These are phyloP conservation scores for Dipodomys merriami DNA, from an alignment of 2,113 vertebrate species.

Conservation along the genomic window DNA sequence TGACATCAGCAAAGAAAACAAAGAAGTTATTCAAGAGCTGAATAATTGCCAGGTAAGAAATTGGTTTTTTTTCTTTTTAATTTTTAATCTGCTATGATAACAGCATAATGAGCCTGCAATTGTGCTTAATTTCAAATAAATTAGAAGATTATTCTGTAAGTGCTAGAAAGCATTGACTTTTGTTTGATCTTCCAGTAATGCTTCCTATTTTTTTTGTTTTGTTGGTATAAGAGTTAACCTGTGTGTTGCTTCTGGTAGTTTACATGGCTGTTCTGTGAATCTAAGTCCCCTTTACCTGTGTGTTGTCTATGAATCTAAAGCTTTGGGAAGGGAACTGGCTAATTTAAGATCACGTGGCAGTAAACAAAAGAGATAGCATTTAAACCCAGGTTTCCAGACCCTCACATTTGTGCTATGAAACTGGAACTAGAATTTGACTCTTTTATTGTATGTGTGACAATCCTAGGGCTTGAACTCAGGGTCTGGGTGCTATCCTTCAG, in stretches of 20 bases:
- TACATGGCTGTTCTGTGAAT: neutral
- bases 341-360: neutral
- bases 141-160: constrained; percentile 5
- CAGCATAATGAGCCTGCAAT: constrained; percentile 5
- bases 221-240: neutral
- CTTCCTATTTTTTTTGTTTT: neutral
- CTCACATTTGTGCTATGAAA: neutral
- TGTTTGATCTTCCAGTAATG: neutral
- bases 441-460: neutral
- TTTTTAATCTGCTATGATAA: neutral
- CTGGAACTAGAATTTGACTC: neutral
- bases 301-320: neutral
- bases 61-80: neutral
- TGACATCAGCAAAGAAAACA: constrained; percentile 99
- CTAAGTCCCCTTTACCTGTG: no score
- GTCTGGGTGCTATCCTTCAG: no score
- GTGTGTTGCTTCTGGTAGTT: neutral
- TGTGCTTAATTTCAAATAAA: constrained; percentile 9
- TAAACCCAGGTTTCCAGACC: constrained; percentile 1
- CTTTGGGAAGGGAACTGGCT: neutral
- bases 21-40: constrained; percentile 98
- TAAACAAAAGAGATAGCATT: neutral
- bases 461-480: no score
- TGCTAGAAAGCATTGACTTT: neutral
- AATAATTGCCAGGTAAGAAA: constrained; percentile 97